A percentile compares a stretch with the other conserved stretches of the same genome.
These are phyloP conservation scores for Globia sparganii DNA, from an alignment of 2,888 invertebrate genomes.

Conservation along the genomic window DNA sequence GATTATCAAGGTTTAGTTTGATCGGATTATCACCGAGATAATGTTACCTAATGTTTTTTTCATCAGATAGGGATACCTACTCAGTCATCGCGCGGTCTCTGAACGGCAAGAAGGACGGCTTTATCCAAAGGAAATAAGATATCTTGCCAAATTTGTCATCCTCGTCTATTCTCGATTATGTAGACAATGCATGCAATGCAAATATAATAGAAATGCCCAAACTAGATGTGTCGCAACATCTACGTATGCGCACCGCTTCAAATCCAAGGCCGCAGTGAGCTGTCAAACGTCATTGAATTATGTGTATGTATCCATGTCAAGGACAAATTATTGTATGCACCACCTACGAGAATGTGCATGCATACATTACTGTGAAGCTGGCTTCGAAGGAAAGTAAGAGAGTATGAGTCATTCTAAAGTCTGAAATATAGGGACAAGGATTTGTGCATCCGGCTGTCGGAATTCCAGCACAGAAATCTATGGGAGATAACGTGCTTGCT, in stretches of 20 bases:
- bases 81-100: neutral
- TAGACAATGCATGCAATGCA: conserved; percentile 43
- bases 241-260: conserved; percentile 60
- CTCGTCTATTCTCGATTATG: neutral
- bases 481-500: too few species aligned
- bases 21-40: conserved; percentile 43
- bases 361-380: conserved; percentile 1
- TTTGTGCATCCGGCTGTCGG: neutral
- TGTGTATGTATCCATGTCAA: conserved; percentile 66
- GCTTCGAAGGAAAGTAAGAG: conserved; percentile 24
- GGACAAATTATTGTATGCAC: conserved; percentile 54
- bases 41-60: neutral
- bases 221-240: conserved; percentile 59
- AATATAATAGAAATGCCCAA: conserved; percentile 53
- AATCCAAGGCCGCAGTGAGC: conserved; percentile 65
- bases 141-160: conserved; percentile 10
- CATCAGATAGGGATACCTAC: neutral
- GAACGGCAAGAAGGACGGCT: neutral
- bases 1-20: conserved; percentile 22
- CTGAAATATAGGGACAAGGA: neutral
- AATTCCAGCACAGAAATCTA: too few species aligned
- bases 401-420: conserved; percentile 24
- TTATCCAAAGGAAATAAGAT: neutral
- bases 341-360: conserved; percentile 45
- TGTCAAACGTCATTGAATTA: conserved; percentile 73